Conservation (phyloP, 2,797 vertebrate species). For the Carcharodon carcharias region DNA sequence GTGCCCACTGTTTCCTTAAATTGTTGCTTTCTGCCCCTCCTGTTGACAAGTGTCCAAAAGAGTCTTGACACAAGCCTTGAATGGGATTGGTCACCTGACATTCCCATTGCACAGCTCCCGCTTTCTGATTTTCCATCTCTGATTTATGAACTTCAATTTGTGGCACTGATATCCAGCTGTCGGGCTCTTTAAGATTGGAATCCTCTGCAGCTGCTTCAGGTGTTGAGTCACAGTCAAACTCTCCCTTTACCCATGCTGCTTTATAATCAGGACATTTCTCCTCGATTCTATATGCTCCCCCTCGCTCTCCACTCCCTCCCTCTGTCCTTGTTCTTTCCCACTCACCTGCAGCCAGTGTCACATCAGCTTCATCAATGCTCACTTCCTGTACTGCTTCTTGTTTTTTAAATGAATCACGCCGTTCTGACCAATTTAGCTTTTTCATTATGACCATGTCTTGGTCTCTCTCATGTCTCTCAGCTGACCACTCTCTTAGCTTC, state of each 20-base stretch:
- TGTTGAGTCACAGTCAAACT: not conserved
- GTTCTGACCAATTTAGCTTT: conserved; percentile 85
- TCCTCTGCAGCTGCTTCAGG: not conserved
- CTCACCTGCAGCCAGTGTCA: conserved; percentile 46
- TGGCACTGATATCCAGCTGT: conserved; percentile 61
- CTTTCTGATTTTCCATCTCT: conserved; percentile 67
- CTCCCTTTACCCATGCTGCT: conserved; percentile 51
- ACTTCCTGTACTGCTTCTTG: conserved; percentile 96
- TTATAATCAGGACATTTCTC: conserved; percentile 47
- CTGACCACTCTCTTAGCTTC: conserved; percentile 55
- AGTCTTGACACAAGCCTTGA: no score
- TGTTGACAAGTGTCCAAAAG: not conserved
- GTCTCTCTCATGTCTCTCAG: conserved; percentile 57
- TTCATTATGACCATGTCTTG: conserved; percentile 87
- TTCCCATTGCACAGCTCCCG: conserved; percentile 57
- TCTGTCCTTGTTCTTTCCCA: not conserved
- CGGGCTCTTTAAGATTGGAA: not conserved
- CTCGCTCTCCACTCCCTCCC: not conserved
- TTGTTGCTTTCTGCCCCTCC: not conserved
- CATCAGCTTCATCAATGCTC: conserved; percentile 85
- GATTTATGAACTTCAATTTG: conserved; percentile 85
- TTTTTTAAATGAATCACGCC: conserved; percentile 94
- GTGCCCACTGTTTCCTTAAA: no score
- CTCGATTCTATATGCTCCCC: conserved; percentile 23
- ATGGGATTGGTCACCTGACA: conserved; percentile 53